Base-by-base conservation (phyloP, 2,888 invertebrate species). In the Dicyrtomina minuta region DNA sequence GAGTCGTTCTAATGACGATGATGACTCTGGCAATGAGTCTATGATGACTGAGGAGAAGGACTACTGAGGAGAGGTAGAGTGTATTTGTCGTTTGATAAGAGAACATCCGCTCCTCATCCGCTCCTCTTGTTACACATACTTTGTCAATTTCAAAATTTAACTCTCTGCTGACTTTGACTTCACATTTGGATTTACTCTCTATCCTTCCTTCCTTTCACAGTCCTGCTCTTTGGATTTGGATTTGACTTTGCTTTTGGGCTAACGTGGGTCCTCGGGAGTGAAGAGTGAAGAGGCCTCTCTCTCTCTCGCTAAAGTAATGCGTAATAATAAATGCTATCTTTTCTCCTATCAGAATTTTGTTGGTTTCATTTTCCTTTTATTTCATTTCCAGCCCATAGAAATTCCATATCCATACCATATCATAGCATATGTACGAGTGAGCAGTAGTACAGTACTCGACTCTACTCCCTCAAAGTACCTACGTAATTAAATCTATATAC, bases 61-160 rank as follows among this genome's bases (percentile, higher is more conserved):
- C n/a, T n/a, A n/a, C n/a, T n/a, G 26, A 27, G 3, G 62, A 62
- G 62, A 46, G 51, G 24, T 46, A n/a, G 15, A 20, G 24, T 22
- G 27, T 65, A 65, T 65, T 55, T 65, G 56, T 65, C 53, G 65
- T 65, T 55, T 65, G 65, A 65, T 65, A 65, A 65, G 55, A 24
- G 43, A 55, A 55, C 65, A 65, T 65, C 65, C 65, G 65, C 65
- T 65, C 43, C 56, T 65, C 56, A 55, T 56, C 56, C 56, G 41
- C 39, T 53, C 39, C 22, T 51, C 26, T 26, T 58, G 5, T 39
- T 58, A 17, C 33, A 33, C 4, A 39, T 33, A 58, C 58, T 58
- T 58, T 58, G 58, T 58, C 33, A 58, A 58, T 39, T 58, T 33
- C 58, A 58, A 20, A n/a, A 33, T 33, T 33, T 33, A 33, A 33